phyloP scores from a whole-genome alignment of 1,140 invertebrate genomes.

The Leptinotarsa texana region DNA sequence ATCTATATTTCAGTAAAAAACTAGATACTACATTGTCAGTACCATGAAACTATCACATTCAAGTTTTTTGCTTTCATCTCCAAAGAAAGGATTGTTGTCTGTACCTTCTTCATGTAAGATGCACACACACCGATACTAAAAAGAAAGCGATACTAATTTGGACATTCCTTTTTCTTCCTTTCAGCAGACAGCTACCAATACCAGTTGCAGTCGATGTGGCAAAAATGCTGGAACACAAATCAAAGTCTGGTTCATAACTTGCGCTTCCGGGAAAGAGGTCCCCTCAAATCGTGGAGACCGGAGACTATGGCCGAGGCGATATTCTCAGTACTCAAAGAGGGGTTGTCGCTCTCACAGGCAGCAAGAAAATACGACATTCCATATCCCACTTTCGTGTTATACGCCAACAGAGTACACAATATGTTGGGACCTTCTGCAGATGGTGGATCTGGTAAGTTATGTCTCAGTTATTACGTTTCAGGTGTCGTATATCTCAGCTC shows the following conservation, averaged over 20 bases:
- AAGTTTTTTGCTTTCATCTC: too few relatives aligned
- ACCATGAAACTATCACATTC: too few relatives aligned
- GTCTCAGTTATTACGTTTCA: neutral
- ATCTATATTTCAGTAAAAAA: too few relatives aligned
- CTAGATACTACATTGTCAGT: too few relatives aligned
- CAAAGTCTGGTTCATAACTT: constrained; percentile 85
- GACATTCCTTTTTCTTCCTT: constrained; percentile 49
- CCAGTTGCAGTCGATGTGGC: constrained; percentile 91
- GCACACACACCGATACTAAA: too few relatives aligned
- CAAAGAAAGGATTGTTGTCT: too few relatives aligned
- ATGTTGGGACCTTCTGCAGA: constrained; percentile 89
- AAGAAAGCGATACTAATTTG: constrained; percentile 24
- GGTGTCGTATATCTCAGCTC: too few relatives aligned
- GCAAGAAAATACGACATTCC: constrained; percentile 92
- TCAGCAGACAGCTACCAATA: constrained; percentile 91
- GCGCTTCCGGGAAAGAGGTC: constrained; percentile 87
- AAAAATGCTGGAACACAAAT: constrained; percentile 91
- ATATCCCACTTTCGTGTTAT: constrained; percentile 92
- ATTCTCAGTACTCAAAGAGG: constrained; percentile 87
- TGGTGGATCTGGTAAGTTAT: constrained; percentile 76
- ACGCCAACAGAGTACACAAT: constrained; percentile 90
- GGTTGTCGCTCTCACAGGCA: constrained; percentile 84
- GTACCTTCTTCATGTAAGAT: too few relatives aligned
- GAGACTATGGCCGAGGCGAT: constrained; percentile 94
- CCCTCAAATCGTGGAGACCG: constrained; percentile 88